Conservation (phyloP, 2,888 invertebrate genomes). For the Buathra laborator region DNA sequence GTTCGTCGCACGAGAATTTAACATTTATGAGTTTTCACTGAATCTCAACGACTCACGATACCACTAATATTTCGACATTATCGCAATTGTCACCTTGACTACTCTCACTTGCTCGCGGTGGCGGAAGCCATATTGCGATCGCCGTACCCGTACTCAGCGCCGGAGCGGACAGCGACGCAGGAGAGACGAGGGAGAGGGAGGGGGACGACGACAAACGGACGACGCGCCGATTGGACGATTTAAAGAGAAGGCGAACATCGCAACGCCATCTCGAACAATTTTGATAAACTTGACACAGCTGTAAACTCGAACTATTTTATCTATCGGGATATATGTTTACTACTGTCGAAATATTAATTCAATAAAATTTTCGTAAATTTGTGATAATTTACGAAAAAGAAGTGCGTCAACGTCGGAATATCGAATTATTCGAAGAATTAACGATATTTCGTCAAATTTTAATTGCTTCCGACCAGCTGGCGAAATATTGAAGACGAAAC, state of each 20-base stretch:
- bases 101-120: slow-evolving; percentile 82
- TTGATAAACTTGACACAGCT: background rate
- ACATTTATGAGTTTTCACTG: background rate
- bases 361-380: slow-evolving; percentile 4
- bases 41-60: slow-evolving; percentile 54
- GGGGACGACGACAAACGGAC: slow-evolving; percentile 57
- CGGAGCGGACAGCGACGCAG: slow-evolving; percentile 68
- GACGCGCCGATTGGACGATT: slow-evolving; percentile 68
- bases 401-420: background rate
- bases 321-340: slow-evolving; percentile 10
- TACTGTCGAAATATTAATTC: background rate
- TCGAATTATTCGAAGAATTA: background rate
- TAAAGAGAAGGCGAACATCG: slow-evolving; percentile 57
- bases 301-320: slow-evolving; percentile 38
- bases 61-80: slow-evolving; percentile 71
- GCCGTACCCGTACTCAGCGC: slow-evolving; percentile 78
- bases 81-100: slow-evolving; percentile 76
- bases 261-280: slow-evolving; percentile 66
- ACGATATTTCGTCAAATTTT: background rate
- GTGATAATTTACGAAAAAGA: background rate
- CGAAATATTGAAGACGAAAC: background rate
- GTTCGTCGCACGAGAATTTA: slow-evolving; percentile 31
- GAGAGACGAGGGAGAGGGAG: slow-evolving; percentile 48
- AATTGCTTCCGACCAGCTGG: background rate
- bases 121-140: slow-evolving; percentile 85